Base-by-base conservation (phyloP, 1,140 invertebrate genomes). In the Cyrtorhinus lividipennis region DNA sequence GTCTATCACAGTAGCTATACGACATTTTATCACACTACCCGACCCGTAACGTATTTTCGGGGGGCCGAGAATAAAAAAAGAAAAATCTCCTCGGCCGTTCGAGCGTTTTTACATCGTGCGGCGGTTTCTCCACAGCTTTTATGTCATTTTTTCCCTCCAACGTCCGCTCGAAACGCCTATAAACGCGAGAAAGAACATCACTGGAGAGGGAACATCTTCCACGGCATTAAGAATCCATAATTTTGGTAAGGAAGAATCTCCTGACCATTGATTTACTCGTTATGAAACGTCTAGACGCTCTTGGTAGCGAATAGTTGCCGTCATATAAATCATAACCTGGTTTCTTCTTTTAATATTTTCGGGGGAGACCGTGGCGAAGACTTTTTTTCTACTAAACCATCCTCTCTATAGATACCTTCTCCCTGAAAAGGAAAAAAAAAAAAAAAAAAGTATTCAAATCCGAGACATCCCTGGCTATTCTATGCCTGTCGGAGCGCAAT, bases 361-460 rank as follows among this genome's bases (percentile, higher is more conserved):
- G n/a, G n/a, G 48, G 18, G 20, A 53, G 48, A 53, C 48, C 48
- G 48, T 53, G 48, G 48, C 10, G 20, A 20, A 53, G 30, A 15
- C 5, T 53, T 53, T 53, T 53, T 53, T 53, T 53, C 48, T 53
- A 5, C 8, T 22, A 13, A 10, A 53, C 48, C 20, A 5, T 53
- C 18, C 20, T 53, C 18, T 22, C 48, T 8, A 13, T 22, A 10
- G 10, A 5, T 22, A 53, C 20, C 48, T 53, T 53, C 20, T 53
- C 20, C 48, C 48, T 53, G n/a, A n/a, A n/a, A n/a, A n/a, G n/a
- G n/a, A n/a, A n/a, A n/a, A n/a, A n/a, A n/a, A n/a, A n/a, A n/a
- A n/a, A n/a, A n/a, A n/a, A n/a, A n/a, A n/a, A n/a, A n/a, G n/a
- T 53, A 53, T 53, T 53, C 48, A 53, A 53, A 53, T 53, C 48